phyloP scores from a whole-genome alignment of 2,113 vertebrate species.

The Pseudolaguvia tuberculata region DNA sequence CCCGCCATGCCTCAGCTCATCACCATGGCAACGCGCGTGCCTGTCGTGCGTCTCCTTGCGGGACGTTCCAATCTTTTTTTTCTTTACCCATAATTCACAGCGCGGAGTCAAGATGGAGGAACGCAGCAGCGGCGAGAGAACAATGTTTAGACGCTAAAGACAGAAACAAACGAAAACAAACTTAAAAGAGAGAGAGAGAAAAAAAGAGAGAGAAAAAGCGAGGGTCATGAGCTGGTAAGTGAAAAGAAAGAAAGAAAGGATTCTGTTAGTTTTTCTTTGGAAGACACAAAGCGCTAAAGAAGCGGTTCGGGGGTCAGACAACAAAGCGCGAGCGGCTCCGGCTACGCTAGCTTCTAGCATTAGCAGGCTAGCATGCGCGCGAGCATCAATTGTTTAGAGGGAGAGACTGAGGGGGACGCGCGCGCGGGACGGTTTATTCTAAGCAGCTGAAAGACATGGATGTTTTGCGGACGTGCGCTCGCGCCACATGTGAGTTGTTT shows the following conservation, averaged over 20 bases:
- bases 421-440: slow-evolving; percentile 63
- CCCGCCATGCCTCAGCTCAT: not conserved
- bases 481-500: not conserved
- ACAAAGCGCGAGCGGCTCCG: slow-evolving; percentile 40
- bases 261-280: not conserved
- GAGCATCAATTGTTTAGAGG: slow-evolving; percentile 69
- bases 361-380: slow-evolving; percentile 52
- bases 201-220: slow-evolving; percentile 48
- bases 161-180: slow-evolving; percentile 45
- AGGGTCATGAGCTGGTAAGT: slow-evolving; percentile 70
- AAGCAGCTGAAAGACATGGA: slow-evolving; percentile 29
- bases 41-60: slow-evolving; percentile 36
- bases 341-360: slow-evolving; percentile 45
- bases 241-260: not conserved
- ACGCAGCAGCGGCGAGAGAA: slow-evolving; percentile 71
- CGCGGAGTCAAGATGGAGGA: slow-evolving; percentile 76
- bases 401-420: slow-evolving; percentile 33
- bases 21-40: slow-evolving; percentile 18
- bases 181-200: slow-evolving; percentile 18
- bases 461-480: too few species aligned
- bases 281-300: not conserved
- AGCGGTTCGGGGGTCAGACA: slow-evolving; percentile 38
- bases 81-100: slow-evolving; percentile 69
- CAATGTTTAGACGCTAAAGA: slow-evolving; percentile 73
- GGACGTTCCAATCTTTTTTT: slow-evolving; percentile 50